Percentiles rank a stretch among this genome's conserved stretches.
Conservation (phyloP, 2,888 invertebrate genomes). For the Sthenelais limicola region DNA sequence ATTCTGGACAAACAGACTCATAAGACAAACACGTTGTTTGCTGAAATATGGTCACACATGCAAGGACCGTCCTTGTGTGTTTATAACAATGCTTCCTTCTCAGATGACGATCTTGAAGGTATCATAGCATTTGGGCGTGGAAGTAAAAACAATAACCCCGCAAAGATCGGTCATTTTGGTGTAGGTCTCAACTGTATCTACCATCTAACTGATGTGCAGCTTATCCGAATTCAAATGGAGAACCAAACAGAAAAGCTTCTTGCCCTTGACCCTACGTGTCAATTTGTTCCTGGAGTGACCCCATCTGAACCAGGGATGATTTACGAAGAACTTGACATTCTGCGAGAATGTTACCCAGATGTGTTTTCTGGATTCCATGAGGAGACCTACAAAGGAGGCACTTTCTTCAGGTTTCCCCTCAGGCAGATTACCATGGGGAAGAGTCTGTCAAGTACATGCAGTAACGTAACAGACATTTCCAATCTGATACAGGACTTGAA, state of each 20-base stretch:
- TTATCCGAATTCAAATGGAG: not conserved
- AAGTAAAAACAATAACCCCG: not conserved
- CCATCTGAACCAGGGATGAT: not conserved
- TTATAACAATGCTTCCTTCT: not conserved
- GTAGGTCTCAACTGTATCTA: not conserved
- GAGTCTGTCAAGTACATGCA: too few relatives aligned
- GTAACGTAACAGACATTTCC: too few relatives aligned
- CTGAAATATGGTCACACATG: not conserved
- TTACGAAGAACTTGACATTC: not conserved
- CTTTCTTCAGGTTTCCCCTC: not conserved
- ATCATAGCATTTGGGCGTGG: not conserved
- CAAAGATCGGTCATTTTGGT: not conserved
- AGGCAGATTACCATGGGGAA: too few relatives aligned
- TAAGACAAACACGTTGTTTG: not conserved
- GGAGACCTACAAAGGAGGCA: not conserved
- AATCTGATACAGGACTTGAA: too few relatives aligned
- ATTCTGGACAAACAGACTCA: not conserved
- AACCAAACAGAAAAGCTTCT: not conserved
- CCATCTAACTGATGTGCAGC: slow-evolving; percentile 6
- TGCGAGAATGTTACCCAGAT: slow-evolving; percentile 1
- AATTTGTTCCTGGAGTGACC: not conserved
- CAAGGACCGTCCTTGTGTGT: slow-evolving; percentile 23
- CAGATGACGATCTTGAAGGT: not conserved
- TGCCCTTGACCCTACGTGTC: slow-evolving; percentile 4
- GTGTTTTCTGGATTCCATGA: not conserved